phyloP scores from a whole-genome alignment of 2,113 vertebrate genomes.

The Petroica traversi region DNA sequence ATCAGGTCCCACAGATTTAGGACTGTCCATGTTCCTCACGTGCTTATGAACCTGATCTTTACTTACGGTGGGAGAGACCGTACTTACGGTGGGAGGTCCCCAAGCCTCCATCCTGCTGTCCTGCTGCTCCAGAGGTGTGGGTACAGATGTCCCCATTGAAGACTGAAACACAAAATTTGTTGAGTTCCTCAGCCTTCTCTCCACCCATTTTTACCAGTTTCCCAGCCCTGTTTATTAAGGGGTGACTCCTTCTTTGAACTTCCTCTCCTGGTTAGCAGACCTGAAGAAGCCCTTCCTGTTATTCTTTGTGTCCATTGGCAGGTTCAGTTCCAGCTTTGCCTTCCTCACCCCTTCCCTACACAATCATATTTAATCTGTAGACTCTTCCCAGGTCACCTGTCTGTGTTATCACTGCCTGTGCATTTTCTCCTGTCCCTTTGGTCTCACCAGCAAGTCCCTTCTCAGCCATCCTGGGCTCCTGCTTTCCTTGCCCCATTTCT shows the following conservation, averaged over 20 bases:
- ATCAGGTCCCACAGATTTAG: background rate
- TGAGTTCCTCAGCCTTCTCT: background rate
- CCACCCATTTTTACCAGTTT: background rate
- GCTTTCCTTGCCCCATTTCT: background rate
- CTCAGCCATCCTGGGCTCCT: background rate
- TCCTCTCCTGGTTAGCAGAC: background rate
- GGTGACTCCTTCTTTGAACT: background rate
- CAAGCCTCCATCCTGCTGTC: background rate
- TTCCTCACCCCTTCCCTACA: too few species aligned
- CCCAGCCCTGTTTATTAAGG: background rate
- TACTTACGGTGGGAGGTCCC: too few species aligned
- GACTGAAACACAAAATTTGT: too few species aligned
- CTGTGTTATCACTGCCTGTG: accelerated
- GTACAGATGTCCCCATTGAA: background rate
- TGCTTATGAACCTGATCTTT: background rate
- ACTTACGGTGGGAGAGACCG: too few species aligned
- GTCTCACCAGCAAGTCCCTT: background rate
- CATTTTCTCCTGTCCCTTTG: background rate
- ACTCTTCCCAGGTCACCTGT: background rate
- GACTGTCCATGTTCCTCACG: background rate
- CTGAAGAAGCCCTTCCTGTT: background rate
- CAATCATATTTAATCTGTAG: background rate
- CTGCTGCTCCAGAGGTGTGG: background rate
- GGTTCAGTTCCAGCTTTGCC: background rate
- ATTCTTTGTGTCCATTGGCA: background rate